Percentiles rank a stretch among this genome's conserved stretches.
Conservation (phyloP, 1,140 invertebrate species). For the Idris sp. region DNA sequence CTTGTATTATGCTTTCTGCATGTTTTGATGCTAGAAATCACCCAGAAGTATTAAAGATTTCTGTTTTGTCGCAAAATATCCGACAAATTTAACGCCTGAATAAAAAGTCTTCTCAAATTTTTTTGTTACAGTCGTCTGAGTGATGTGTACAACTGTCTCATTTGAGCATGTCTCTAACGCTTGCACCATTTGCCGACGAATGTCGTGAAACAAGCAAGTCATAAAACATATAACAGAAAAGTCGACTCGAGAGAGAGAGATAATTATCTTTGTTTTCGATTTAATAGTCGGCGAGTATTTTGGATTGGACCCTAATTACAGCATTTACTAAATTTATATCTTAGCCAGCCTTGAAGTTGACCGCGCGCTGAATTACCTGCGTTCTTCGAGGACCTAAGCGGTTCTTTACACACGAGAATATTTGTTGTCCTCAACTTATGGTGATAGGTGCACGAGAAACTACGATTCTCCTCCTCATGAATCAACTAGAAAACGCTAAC, state of each 20-base stretch:
- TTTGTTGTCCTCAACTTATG: conserved; percentile 35
- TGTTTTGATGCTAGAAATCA: too few species aligned
- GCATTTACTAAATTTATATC: conserved; percentile 77
- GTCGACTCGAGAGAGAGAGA: too few species aligned
- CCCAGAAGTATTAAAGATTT: conserved; percentile 6
- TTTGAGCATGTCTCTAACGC: conserved; percentile 29
- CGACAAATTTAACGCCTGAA: conserved; percentile 57
- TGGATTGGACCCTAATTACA: conserved; percentile 75
- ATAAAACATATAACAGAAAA: conserved; percentile 53
- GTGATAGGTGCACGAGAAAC: conserved; percentile 4
- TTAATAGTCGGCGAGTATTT: conserved; percentile 77
- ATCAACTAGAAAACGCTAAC: conserved; percentile 46
- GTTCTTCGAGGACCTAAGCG: conserved; percentile 20
- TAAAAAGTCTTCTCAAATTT: conserved; percentile 46
- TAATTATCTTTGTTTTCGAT: conserved; percentile 76
- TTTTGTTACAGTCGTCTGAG: conserved; percentile 35
- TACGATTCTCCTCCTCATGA: conserved; percentile 32
- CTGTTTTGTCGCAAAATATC: conserved; percentile 32
- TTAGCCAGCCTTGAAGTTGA: conserved; percentile 66
- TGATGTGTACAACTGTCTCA: conserved; percentile 42
- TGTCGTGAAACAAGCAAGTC: conserved; percentile 16
- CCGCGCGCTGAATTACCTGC: conserved; percentile 65
- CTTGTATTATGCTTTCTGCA: too few species aligned
- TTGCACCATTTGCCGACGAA: conserved; percentile 30
- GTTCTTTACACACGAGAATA: conserved; percentile 70